Conservation (phyloP, 2,113 vertebrate species). For the Emydocephalus ijimae region DNA sequence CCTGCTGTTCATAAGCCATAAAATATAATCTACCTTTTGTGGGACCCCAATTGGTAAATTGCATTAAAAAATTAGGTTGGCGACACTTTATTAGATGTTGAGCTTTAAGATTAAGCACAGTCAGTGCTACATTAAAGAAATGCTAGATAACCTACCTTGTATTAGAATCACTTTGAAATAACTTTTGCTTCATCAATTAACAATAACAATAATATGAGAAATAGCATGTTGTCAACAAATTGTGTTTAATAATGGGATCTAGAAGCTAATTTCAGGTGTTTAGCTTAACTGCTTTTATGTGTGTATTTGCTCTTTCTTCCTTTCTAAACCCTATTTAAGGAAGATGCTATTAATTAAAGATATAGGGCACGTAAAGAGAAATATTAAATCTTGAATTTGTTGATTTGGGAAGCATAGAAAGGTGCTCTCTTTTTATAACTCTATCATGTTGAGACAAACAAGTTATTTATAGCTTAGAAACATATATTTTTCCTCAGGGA, state of each 20-base stretch:
- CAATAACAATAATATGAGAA: background rate
- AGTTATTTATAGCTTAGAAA: background rate
- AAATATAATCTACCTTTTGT: slow-evolving; percentile 67
- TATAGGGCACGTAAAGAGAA: background rate
- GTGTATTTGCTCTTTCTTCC: background rate
- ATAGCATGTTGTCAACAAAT: background rate
- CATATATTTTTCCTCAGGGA: background rate
- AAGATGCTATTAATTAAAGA: background rate
- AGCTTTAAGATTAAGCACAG: slow-evolving; percentile 13
- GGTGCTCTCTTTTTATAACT: background rate
- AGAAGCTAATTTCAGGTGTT: slow-evolving; percentile 37
- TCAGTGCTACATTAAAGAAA: slow-evolving; percentile 6
- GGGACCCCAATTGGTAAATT: slow-evolving; percentile 60
- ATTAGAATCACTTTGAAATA: background rate
- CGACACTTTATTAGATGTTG: slow-evolving; percentile 37
- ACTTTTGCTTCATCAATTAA: slow-evolving; percentile 20
- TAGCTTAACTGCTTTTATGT: slow-evolving; percentile 21
- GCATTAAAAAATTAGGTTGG: slow-evolving; percentile 35
- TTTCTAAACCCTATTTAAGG: background rate
- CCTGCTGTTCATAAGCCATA: slow-evolving; percentile 69
- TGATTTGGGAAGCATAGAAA: background rate
- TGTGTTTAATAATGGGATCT: slow-evolving; percentile 30
- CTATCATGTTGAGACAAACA: background rate
- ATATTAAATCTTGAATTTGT: background rate
- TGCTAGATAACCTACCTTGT: background rate